These are phyloP conservation scores for Erpornis zantholeuca DNA, from an alignment of 2,113 vertebrate genomes.

Conservation along the genomic window DNA sequence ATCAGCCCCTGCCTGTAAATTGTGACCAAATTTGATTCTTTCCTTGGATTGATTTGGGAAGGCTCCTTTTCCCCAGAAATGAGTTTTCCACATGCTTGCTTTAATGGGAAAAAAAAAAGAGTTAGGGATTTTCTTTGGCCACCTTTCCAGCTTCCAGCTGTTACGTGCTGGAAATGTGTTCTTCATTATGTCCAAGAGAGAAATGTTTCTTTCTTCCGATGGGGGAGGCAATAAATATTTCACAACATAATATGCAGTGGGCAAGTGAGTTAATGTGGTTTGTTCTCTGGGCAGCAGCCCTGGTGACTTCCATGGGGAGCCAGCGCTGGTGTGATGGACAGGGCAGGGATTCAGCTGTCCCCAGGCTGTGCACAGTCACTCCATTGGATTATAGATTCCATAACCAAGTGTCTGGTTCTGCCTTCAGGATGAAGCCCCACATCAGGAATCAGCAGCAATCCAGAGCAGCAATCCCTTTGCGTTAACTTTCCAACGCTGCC, in stretches of 20 bases:
- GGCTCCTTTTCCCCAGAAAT: not conserved
- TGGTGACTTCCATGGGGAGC: not conserved
- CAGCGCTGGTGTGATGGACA: fast-evolving
- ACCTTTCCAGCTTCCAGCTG: constrained; percentile 55
- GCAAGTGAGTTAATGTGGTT: constrained; percentile 6
- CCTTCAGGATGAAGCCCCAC: not conserved
- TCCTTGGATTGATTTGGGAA: not conserved
- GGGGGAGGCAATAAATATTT: constrained; percentile 35
- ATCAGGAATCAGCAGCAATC: not conserved
- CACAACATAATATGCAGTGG: not conserved
- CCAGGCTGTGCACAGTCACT: not conserved
- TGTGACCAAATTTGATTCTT: not conserved
- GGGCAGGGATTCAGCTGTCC: not conserved
- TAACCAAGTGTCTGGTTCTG: not conserved
- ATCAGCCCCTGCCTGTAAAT: not conserved
- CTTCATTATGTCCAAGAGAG: constrained; percentile 39
- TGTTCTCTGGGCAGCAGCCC: not conserved
- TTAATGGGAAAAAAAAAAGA: not conserved
- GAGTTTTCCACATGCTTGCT: constrained; percentile 45
- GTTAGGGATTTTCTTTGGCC: constrained; percentile 57
- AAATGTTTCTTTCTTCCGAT: constrained; percentile 56
- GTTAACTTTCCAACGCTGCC: fast-evolving
- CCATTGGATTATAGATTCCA: not conserved
- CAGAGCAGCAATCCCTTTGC: not conserved
- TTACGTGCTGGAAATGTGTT: constrained; percentile 45